phyloP scores from a whole-genome alignment of 35 echinoderm and acorn worm genomes.

The Acanthaster planci region DNA sequence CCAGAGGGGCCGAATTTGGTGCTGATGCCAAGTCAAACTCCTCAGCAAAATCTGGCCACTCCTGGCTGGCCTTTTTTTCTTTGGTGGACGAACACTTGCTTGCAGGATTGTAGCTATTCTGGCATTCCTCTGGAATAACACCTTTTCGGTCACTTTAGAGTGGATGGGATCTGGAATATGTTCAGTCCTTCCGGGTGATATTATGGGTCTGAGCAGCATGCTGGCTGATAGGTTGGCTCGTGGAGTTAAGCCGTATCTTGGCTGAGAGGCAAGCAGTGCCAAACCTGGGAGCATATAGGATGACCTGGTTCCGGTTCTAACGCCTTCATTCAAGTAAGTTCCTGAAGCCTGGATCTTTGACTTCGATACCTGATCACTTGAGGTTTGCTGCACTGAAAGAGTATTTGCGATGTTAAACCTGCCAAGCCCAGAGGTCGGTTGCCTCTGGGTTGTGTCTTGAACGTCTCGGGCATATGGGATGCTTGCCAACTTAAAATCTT shows the following conservation, averaged over 20 bases:
- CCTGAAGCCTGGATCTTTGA: not conserved
- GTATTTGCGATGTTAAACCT: too few relatives aligned
- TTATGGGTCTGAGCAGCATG: too few relatives aligned
- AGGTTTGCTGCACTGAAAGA: too few relatives aligned
- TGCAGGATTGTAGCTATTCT: not conserved
- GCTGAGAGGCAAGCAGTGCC: not conserved
- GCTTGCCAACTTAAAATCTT: too few relatives aligned
- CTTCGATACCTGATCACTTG: not conserved
- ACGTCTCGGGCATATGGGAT: too few relatives aligned
- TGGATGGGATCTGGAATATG: too few relatives aligned
- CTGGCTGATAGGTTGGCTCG: not conserved
- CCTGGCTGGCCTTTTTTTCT: not conserved
- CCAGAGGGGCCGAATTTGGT: not conserved
- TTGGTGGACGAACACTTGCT: not conserved
- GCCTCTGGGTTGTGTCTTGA: too few relatives aligned
- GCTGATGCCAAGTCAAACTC: not conserved
- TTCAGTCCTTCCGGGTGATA: too few relatives aligned
- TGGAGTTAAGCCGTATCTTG: not conserved
- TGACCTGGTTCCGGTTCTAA: not conserved
- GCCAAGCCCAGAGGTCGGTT: too few relatives aligned
- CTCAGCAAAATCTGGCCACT: constrained; percentile 22
- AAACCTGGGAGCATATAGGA: not conserved
- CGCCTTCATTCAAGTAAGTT: not conserved
- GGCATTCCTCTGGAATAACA: not conserved
- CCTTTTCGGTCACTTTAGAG: not conserved